phyloP scores from a whole-genome alignment of 2,797 vertebrate genomes.

The Sciurus carolinensis region DNA sequence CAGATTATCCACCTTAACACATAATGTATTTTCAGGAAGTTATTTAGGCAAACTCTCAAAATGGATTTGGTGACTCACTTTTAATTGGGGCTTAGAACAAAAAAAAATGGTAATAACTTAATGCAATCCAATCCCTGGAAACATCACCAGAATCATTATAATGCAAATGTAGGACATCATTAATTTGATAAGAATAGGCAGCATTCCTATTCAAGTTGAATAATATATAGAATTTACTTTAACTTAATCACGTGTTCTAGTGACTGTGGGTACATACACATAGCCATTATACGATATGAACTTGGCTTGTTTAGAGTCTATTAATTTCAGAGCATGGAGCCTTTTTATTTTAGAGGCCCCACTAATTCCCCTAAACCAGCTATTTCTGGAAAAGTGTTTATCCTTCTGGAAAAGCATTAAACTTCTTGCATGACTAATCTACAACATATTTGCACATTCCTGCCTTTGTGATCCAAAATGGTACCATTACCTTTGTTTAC shows the following conservation, averaged over 20 bases:
- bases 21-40: neutral
- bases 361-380: neutral
- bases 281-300: neutral
- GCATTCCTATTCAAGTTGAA: conserved; percentile 8
- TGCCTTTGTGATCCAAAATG: neutral
- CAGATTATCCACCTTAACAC: neutral
- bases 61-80: conserved; percentile 53
- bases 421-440: neutral
- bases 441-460: neutral
- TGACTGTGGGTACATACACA: neutral
- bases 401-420: neutral
- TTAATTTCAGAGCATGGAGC: neutral
- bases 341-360: neutral
- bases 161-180: conserved; percentile 45
- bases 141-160: neutral
- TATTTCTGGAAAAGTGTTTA: neutral
- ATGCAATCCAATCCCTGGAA: conserved; percentile 22
- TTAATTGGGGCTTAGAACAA: neutral
- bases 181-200: conserved; percentile 42
- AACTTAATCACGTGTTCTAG: neutral
- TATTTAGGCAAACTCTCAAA: neutral
- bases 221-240: neutral
- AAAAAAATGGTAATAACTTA: conserved; percentile 49
- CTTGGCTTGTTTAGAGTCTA: neutral
- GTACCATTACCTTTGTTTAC: neutral